Evolutionary conservation across 2,888 invertebrate species (phyloP).

Genomic region (Balanococcus diminutus): DNA sequence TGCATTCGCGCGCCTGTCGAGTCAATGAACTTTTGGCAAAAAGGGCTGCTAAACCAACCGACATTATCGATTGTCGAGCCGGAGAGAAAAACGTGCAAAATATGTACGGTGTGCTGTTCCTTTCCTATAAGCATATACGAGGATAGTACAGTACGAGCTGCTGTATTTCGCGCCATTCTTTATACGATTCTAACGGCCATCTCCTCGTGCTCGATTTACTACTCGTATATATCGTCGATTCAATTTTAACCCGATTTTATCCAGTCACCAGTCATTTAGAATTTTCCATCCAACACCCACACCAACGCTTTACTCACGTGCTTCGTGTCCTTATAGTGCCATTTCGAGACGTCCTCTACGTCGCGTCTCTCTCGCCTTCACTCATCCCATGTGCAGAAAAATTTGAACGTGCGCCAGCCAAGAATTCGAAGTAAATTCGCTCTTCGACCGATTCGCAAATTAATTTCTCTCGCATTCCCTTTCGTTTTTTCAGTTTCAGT

Average conservation of each 20-base stretch:
- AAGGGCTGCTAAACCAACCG: constrained; percentile 11
- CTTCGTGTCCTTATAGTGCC: background rate
- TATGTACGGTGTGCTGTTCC: background rate
- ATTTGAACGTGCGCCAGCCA: background rate
- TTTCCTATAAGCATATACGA: no score
- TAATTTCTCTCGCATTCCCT: background rate
- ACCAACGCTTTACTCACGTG: background rate
- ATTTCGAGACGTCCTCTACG: no score
- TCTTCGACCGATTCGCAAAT: background rate
- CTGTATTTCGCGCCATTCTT: background rate
- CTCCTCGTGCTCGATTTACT: background rate
- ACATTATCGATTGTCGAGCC: constrained; percentile 28
- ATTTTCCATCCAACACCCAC: background rate
- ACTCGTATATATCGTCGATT: background rate
- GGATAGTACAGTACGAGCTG: background rate
- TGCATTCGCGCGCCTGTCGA: constrained; percentile 23
- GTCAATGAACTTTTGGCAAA: constrained; percentile 38
- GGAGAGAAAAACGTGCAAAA: constrained; percentile 31
- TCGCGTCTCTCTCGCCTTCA: background rate
- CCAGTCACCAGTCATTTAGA: background rate
- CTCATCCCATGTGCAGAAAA: background rate
- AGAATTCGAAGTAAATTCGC: background rate
- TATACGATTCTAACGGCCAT: background rate
- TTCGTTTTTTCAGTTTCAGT: background rate
- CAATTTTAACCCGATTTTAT: constrained; percentile 19